Percentiles rank a stretch among this genome's conserved stretches.
Conservation (phyloP, 2,113 vertebrate species). For the Cranoglanis bouderius region DNA sequence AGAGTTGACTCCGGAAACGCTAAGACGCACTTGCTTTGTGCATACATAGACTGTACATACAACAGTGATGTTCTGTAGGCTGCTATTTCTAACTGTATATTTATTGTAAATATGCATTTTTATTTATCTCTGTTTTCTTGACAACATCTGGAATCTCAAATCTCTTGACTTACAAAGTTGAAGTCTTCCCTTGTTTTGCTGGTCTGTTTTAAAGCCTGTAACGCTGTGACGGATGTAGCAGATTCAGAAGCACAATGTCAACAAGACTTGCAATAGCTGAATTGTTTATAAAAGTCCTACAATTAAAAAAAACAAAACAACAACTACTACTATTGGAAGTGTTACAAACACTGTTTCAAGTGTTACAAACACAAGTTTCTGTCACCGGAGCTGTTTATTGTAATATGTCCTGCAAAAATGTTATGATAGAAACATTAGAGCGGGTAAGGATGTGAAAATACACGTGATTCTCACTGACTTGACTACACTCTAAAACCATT, state of each 20-base stretch:
- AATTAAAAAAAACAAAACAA: background rate
- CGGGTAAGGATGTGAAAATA: background rate
- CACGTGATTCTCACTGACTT: background rate
- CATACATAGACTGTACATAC: slow-evolving; percentile 73
- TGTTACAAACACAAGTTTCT: background rate
- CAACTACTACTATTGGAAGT: background rate
- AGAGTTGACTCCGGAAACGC: slow-evolving; percentile 68
- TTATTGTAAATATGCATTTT: slow-evolving; percentile 80
- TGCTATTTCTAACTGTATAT: slow-evolving; percentile 81
- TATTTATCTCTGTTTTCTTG: slow-evolving; percentile 70
- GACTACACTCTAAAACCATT: slow-evolving; percentile 2
- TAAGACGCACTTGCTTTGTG: slow-evolving; percentile 79
- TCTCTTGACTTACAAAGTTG: slow-evolving; percentile 55
- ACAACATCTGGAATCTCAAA: slow-evolving; percentile 48
- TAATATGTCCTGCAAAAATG: background rate
- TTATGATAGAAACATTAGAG: background rate
- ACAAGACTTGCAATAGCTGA: background rate
- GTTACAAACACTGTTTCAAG: background rate
- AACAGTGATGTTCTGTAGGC: slow-evolving; percentile 78
- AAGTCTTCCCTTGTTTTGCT: slow-evolving; percentile 47
- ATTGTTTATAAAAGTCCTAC: background rate
- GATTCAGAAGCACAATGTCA: slow-evolving; percentile 56
- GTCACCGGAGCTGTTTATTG: background rate
- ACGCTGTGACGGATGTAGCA: slow-evolving; percentile 25
- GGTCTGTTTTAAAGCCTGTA: slow-evolving; percentile 11